These are phyloP conservation scores for Oophaga pumilio DNA, from an alignment of 2,113 vertebrate genomes.

Conservation along the genomic window DNA sequence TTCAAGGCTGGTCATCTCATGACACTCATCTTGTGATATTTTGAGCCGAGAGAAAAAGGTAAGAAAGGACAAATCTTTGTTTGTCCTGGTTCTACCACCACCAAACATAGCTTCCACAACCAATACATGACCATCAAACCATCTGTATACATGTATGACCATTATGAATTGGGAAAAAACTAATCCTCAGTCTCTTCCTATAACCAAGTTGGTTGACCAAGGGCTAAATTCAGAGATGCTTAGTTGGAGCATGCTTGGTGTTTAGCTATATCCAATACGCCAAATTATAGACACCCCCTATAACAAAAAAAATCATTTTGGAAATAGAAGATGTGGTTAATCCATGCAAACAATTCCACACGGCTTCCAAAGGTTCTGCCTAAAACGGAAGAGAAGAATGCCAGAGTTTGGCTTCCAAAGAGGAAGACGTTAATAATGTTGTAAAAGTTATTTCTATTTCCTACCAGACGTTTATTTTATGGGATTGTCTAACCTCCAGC, in stretches of 20 bases:
- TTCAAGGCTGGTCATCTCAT: too few relatives aligned
- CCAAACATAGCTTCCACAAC: neutral
- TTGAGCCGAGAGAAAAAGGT: too few relatives aligned
- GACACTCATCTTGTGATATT: too few relatives aligned
- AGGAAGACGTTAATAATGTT: constrained; percentile 16
- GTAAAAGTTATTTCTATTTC: constrained; percentile 7
- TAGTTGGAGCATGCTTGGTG: neutral
- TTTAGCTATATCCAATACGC: neutral
- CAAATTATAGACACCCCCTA: neutral
- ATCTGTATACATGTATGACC: neutral
- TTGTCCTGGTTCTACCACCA: neutral
- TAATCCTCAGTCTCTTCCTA: too few relatives aligned
- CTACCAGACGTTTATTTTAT: constrained; percentile 10
- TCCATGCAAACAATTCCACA: neutral
- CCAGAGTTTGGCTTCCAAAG: neutral
- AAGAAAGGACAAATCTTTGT: too few relatives aligned
- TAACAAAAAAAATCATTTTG: constrained; percentile 33
- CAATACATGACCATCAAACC: neutral
- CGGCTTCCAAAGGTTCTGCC: neutral
- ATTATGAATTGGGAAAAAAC: neutral
- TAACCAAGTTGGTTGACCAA: too few relatives aligned
- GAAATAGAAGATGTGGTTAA: constrained; percentile 9
- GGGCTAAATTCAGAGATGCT: neutral
- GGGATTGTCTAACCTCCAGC: constrained; percentile 11
- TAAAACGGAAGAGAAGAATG: neutral